Evolutionary conservation across 2,113 vertebrate species (phyloP).

Genomic region (Lophotis ruficrista): DNA sequence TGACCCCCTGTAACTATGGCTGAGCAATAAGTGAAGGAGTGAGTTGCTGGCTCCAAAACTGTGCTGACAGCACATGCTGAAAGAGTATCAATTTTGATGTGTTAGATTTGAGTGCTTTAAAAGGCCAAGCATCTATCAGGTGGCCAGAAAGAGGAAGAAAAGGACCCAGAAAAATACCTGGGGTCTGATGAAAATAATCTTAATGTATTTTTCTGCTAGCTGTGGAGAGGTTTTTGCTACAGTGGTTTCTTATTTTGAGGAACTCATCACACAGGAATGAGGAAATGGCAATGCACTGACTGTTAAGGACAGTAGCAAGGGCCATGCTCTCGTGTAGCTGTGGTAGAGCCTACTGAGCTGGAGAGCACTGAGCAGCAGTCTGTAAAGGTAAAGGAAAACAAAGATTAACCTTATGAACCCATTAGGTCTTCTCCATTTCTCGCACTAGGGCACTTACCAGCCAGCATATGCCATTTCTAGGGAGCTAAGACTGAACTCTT

Average conservation of each 20-base stretch:
- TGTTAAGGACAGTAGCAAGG: neutral
- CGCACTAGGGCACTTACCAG: neutral
- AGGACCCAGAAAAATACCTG: neutral
- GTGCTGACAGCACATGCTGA: neutral
- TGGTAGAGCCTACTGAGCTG: neutral
- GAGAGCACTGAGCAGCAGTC: neutral
- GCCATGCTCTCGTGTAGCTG: neutral
- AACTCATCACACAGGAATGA: neutral
- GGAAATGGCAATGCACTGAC: neutral
- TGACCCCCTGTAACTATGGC: neutral
- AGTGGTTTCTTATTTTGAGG: neutral
- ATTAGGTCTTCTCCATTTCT: neutral
- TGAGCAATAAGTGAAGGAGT: neutral
- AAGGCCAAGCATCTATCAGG: neutral
- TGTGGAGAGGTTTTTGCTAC: neutral
- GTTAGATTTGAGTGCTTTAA: neutral
- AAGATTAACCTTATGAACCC: neutral
- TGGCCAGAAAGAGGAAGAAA: neutral
- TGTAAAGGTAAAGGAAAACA: neutral
- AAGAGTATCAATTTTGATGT: neutral
- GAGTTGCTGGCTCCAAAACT: neutral
- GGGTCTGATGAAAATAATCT: neutral
- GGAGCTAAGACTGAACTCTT: neutral
- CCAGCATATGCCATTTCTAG: neutral
- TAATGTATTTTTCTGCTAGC: neutral